Evolutionary conservation across 2,888 invertebrate species (phyloP).

Genomic region (Sicus ferrugineus): DNA sequence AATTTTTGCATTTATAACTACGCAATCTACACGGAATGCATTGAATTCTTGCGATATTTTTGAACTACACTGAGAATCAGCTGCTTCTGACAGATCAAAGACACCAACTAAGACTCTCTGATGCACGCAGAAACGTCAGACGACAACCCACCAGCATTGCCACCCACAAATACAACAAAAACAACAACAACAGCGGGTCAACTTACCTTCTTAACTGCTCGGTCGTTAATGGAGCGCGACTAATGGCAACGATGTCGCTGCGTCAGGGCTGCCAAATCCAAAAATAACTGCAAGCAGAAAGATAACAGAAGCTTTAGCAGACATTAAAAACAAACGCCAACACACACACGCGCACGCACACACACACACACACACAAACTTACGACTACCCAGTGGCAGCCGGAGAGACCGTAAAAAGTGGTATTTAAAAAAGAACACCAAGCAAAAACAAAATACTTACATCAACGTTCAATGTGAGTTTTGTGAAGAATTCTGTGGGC

Average conservation of each 20-base stretch:
- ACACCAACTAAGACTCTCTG: too few species aligned
- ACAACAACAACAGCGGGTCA: slow-evolving; percentile 2
- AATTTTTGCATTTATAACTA: too few species aligned
- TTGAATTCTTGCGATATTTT: too few species aligned
- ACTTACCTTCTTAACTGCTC: slow-evolving; percentile 29
- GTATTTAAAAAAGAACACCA: too few species aligned
- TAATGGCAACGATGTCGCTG: slow-evolving; percentile 2
- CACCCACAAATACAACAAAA: slow-evolving; percentile 12
- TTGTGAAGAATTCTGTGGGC: slow-evolving; percentile 20
- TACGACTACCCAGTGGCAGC: too few species aligned
- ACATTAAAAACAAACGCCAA: background rate
- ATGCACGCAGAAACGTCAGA: too few species aligned
- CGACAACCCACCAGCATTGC: too few species aligned
- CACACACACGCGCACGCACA: background rate
- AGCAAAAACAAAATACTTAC: background rate
- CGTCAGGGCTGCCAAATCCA: slow-evolving; percentile 33
- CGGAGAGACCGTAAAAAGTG: too few species aligned
- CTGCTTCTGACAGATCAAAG: too few species aligned
- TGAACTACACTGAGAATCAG: too few species aligned
- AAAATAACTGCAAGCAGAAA: slow-evolving; percentile 37
- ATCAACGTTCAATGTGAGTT: slow-evolving; percentile 23
- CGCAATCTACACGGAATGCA: too few species aligned
- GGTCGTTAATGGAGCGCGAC: slow-evolving; percentile 34
- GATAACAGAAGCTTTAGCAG: slow-evolving; percentile 22
- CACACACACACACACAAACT: too few species aligned